Conservation (phyloP, 2,888 invertebrate species). For the Spodoptera picta region DNA sequence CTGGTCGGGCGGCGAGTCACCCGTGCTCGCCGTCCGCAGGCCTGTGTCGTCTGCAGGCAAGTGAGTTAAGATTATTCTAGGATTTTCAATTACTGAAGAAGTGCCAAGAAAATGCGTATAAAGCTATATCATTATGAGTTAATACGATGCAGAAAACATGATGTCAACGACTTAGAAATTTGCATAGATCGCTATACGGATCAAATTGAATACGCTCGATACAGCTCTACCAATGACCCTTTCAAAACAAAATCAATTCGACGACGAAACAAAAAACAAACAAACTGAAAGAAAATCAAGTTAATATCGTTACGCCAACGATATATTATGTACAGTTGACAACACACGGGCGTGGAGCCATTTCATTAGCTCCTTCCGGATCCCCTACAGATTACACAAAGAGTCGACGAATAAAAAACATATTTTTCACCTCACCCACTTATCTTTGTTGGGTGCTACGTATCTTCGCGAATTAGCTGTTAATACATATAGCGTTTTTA, state of each 20-base stretch:
- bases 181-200: too few species aligned
- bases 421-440: constrained; percentile 52
- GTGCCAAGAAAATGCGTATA: too few species aligned
- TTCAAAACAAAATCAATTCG: constrained; percentile 22
- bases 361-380: constrained; percentile 58
- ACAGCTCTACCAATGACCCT: background rate
- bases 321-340: constrained; percentile 58
- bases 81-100: too few species aligned
- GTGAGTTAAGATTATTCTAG: too few species aligned
- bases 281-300: constrained; percentile 41
- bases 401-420: constrained; percentile 50
- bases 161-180: too few species aligned
- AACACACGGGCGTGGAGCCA: constrained; percentile 51
- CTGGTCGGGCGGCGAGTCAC: too few species aligned
- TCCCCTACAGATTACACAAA: constrained; percentile 51
- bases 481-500: constrained; percentile 18
- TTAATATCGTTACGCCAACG: constrained; percentile 41
- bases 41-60: too few species aligned
- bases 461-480: constrained; percentile 37
- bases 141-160: too few species aligned
- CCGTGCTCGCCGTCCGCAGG: too few species aligned
- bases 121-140: too few species aligned
- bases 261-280: constrained; percentile 18
- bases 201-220: too few species aligned
- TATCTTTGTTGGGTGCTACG: constrained; percentile 33